Base-by-base conservation (phyloP, 2,113 vertebrate genomes). In the Pygoscelis antarcticus region DNA sequence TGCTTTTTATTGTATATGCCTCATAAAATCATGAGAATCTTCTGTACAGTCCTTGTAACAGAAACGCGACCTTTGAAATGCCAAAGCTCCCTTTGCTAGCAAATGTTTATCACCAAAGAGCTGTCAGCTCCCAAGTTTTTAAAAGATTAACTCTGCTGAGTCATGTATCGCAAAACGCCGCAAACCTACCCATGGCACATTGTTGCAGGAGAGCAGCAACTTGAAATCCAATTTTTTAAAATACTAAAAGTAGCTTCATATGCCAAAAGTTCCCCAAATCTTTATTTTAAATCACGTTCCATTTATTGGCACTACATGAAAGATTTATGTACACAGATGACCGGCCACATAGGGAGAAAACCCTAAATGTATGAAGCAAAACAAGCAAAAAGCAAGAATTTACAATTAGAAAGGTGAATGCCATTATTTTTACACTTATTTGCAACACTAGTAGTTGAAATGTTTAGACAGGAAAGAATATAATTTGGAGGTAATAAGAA, bases 31-130 rank as follows among this genome's bases (percentile, higher is more conserved):
- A 57, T 14, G 3, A 85, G 88, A 66, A 83, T 74, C 60, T 82
- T 81, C 83, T 76, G 69, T 61, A 72, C 25, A 34, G 49, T 30
- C 81, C 83, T 84, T 89, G 40, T 76, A 96, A 91, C 52, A 85
- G 83, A 89, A 89, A 57, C 66, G 46, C 12, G 60, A 85, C 74
- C 89, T 93, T 66, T 93, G 95, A 96, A 97, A 94, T 89, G 83
- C 72, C 54, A 79, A 62, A 87, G 81, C 58, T 91, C 52, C 65
- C 40, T 80, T 84, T 62, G 46, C 66, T 49, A 69, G 62, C 4
- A 1, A 84, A 10, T 62, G 87, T 38, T 94, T 71, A 89, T 79
- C 74, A 87, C 25, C 15, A 9, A 84, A 82, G 62, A 76, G 57
- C 74, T 79, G 78, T 52, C 74, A 87, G n/a, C 21, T 76, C 40